Base-by-base conservation (phyloP, 2,797 vertebrate species). In the Echeneis naucrates region DNA sequence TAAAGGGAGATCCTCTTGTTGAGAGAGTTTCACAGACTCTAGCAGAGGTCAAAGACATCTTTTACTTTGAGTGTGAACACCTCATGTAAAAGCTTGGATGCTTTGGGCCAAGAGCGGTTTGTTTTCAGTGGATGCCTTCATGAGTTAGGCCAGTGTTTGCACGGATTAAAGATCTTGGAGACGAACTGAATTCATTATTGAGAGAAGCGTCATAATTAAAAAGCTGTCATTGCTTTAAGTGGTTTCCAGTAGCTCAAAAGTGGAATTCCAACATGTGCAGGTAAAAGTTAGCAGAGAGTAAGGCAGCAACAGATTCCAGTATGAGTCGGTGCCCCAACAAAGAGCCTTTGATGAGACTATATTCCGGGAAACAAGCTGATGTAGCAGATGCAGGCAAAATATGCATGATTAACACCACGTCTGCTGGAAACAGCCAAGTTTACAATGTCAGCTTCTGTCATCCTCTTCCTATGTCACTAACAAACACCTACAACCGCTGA, bases 331-430 rank as follows among this genome's bases (percentile, higher is more conserved):
- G 42, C 35, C 57, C 42, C 37, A 57, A 13, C 38, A 38, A 58
- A 21, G 33, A 48, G 35, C 24, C 42, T 60, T 56, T 74, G 42
- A 87, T 77, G 26, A 82, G 71, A 68, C 40, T 30, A 54, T 42
- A 37, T 79, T 38, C 35, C 72, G 1, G 73, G 61, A 66, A 75
- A 75, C 2, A 1, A 63, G 56, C 60, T 50, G 51, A n/a, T n/a
- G n/a, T n/a, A 69, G 67, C 71, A 77, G 61, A 81, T 75, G 76
- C 64, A 65, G 66, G 64, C n/a, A 68, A 74, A 80, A 74, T 79
- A 72, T 61, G 40, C 74, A 63, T 44, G 69, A 89, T 83, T 83
- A 84, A 71, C 56, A 69, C 38, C 35, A 35, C 13, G 45, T 66
- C 69, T 76, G 60, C 58, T 62, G 50, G 38, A 66, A 79, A 60